Conservation (phyloP, 2,888 invertebrate genomes). For the Chymomyza procnemis region DNA sequence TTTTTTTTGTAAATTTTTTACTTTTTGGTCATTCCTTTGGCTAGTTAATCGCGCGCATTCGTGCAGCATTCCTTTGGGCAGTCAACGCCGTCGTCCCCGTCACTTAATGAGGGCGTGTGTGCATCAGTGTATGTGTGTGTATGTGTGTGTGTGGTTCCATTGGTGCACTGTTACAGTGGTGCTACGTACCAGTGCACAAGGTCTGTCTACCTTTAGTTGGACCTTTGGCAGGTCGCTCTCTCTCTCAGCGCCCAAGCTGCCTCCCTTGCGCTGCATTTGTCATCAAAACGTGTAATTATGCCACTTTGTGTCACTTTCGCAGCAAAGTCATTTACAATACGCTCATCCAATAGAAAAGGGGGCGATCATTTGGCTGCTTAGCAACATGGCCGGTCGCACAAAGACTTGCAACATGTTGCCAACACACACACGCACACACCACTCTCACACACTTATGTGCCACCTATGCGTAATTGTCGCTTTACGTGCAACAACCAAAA, state of each 20-base stretch:
- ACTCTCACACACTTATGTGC: not conserved
- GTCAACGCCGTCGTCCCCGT: constrained; percentile 9
- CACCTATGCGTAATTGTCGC: constrained; percentile 52
- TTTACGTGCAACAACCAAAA: constrained; percentile 57
- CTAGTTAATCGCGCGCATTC: constrained; percentile 56
- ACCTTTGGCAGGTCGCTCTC: constrained; percentile 11
- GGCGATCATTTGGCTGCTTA: constrained; percentile 1
- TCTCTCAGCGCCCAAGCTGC: not conserved
- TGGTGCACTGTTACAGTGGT: constrained; percentile 4
- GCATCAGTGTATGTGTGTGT: not conserved
- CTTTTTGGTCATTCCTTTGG: constrained; percentile 60
- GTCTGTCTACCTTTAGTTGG: constrained; percentile 4
- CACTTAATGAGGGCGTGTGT: constrained; percentile 6
- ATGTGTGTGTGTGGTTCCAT: not conserved
- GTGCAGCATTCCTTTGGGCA: constrained; percentile 63
- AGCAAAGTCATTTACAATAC: constrained; percentile 31
- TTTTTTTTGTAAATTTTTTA: constrained; percentile 11
- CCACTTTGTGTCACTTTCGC: constrained; percentile 63
- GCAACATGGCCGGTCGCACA: not conserved
- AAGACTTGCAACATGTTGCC: constrained; percentile 25
- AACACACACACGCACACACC: not conserved
- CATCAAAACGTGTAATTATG: constrained; percentile 75
- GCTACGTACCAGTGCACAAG: constrained; percentile 43
- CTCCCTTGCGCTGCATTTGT: constrained; percentile 43
- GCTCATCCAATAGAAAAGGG: constrained; percentile 20